phyloP scores from a whole-genome alignment of 2,113 vertebrate species.

The Burhinus bistriatus region DNA sequence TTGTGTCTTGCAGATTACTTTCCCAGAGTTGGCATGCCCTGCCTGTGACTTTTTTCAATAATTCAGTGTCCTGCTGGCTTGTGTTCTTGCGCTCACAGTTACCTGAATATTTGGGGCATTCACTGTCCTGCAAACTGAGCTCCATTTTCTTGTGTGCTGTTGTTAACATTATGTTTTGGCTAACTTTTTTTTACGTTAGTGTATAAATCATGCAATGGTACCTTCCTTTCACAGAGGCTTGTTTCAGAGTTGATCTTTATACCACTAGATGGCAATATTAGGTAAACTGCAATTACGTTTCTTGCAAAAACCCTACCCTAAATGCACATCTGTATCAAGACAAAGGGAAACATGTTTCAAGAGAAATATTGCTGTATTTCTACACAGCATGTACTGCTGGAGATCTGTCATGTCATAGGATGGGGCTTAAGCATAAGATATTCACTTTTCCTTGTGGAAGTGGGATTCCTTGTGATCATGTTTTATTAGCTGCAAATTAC shows the following conservation, averaged over 20 bases:
- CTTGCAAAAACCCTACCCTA: background rate
- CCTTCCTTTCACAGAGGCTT: background rate
- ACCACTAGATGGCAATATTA: constrained; percentile 64
- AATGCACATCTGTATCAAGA: background rate
- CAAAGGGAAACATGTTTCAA: background rate
- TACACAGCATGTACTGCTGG: background rate
- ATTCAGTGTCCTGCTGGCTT: background rate
- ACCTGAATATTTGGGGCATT: background rate
- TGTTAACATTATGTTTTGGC: background rate
- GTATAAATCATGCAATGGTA: background rate
- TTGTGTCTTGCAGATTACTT: background rate
- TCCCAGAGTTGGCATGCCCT: background rate
- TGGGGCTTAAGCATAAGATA: background rate
- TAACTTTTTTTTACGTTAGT: background rate
- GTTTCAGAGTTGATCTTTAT: background rate
- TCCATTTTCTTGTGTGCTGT: background rate
- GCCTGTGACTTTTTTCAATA: background rate
- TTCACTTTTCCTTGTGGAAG: background rate
- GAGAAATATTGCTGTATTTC: background rate
- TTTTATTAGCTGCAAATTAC: background rate
- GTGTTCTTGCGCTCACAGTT: background rate
- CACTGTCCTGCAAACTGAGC: background rate
- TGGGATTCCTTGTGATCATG: background rate
- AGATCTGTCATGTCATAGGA: background rate
- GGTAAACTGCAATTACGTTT: background rate